Evolutionary conservation across 1,140 invertebrate genomes (phyloP), one percentile per base, ranked within the genome.

Genomic region (Atta colombica): DNA sequence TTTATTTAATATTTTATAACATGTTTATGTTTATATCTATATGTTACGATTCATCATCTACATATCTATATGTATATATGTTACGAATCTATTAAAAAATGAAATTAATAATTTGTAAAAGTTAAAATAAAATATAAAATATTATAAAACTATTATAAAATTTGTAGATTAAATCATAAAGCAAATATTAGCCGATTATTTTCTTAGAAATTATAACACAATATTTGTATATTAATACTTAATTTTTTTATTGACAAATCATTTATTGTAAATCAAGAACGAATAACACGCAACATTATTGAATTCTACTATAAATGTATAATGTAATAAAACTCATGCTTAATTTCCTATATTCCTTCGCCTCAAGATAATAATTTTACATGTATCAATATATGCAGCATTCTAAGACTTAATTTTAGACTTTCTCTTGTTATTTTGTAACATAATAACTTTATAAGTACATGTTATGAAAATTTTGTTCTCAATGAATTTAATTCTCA

Each of bases 161-260:
- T 16, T 31, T 65, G 16, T 31, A 65, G 31, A 35, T 35, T 35
- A 35, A 35, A 35, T 39, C 8, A 8, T 2, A 6, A 6, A 39
- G 28, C 31, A 66, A 66, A 66, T n/a, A 12, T n/a, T 61, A 21
- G n/a, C 0, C 31, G 3, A 39, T 12, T 66, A n/a, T n/a, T 66
- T 66, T 66, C 0, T 66, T 66, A 65, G 61, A 65, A 31, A 65
- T n/a, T 61, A 61, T 8, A 12, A n/a, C 31, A n/a, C 31, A 66
- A 66, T 39, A 39, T 49, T 45, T 68, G 1, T 49, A 31, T 10
- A 31, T 31, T 18, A 66, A 68, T 12, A 25, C 4, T 68, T 66
- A 39, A 39, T 39, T 66, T 65, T 31, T 31, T 39, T 39, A 66
- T 39, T 39, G 14, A 12, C 31, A 66, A 68, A 45, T 31, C 31